Evolutionary conservation across 1,140 invertebrate genomes (phyloP).

Genomic region (Zaprionus inermis): DNA sequence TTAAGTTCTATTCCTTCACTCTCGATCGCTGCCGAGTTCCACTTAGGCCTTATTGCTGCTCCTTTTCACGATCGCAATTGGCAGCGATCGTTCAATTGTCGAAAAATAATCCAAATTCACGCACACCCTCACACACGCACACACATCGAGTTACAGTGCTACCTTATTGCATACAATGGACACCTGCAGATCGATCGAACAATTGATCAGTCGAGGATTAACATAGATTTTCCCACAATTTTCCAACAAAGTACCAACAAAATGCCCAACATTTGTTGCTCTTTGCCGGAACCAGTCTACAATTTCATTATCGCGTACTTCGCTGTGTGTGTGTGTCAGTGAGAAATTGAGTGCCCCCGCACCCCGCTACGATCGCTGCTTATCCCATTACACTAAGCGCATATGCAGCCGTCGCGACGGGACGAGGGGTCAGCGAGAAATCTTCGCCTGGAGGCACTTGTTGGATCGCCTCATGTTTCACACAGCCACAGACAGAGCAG

Average conservation of each 20-base stretch:
- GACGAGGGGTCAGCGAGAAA: constrained; percentile 16
- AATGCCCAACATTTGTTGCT: constrained; percentile 37
- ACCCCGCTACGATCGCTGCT: constrained; percentile 38
- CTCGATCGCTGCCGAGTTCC: neutral
- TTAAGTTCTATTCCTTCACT: neutral
- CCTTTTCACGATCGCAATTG: constrained; percentile 12
- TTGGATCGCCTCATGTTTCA: constrained; percentile 72
- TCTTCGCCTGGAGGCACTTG: constrained; percentile 18
- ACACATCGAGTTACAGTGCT: neutral
- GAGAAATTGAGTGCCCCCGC: constrained; percentile 34
- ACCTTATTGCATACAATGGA: constrained; percentile 33
- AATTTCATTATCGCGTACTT: constrained; percentile 71
- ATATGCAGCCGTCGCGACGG: constrained; percentile 30
- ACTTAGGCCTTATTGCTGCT: neutral
- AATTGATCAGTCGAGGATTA: constrained; percentile 74
- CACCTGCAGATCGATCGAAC: constrained; percentile 71
- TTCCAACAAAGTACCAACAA: constrained; percentile 56
- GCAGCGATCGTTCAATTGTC: constrained; percentile 45
- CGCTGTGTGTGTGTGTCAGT: constrained; percentile 14
- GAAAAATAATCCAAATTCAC: constrained; percentile 49
- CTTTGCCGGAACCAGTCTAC: constrained; percentile 69
- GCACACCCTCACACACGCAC: constrained; percentile 12
- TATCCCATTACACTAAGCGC: constrained; percentile 79
- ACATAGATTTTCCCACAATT: constrained; percentile 78
- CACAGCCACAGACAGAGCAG: constrained; percentile 13